A percentile compares a stretch with the other conserved stretches of the same genome.
These are phyloP conservation scores for Dendrolimus pini DNA, from an alignment of 2,888 invertebrate genomes.

Conservation along the genomic window DNA sequence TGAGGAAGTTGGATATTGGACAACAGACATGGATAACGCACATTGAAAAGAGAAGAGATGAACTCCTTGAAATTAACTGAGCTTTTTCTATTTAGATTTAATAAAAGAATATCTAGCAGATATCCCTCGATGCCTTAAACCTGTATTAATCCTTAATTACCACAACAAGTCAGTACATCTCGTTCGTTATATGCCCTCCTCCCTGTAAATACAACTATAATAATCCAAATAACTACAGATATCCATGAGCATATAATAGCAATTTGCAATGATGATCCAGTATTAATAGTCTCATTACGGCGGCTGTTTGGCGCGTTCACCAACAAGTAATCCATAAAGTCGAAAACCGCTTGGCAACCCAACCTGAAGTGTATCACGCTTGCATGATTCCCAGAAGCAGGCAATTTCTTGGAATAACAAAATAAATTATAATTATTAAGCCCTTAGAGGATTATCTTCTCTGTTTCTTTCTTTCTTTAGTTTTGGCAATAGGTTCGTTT, in stretches of 20 bases:
- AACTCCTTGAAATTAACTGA: no score
- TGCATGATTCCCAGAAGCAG: constrained; percentile 74
- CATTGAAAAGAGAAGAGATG: no score
- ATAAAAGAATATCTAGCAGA: no score
- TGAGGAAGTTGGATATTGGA: no score
- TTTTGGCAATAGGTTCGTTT: no score
- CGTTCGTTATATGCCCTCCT: constrained; percentile 66
- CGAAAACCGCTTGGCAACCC: constrained; percentile 84
- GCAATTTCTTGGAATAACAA: constrained; percentile 41
- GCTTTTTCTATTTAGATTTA: no score
- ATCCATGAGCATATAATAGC: constrained; percentile 80
- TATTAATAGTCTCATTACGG: constrained; percentile 83
- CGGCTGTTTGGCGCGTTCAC: constrained; percentile 80
- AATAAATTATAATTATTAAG: no score
- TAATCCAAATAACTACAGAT: constrained; percentile 74
- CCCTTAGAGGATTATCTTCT: no score
- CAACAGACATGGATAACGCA: no score
- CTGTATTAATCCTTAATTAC: constrained; percentile 32
- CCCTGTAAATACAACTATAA: constrained; percentile 70
- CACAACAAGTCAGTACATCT: constrained; percentile 63
- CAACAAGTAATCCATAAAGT: constrained; percentile 90
- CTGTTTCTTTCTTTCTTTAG: no score
- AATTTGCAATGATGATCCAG: constrained; percentile 80
- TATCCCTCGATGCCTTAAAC: no score
- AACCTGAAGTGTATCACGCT: constrained; percentile 80